phyloP scores from a whole-genome alignment of 2,797 vertebrate genomes.

The Coilia nasus region DNA sequence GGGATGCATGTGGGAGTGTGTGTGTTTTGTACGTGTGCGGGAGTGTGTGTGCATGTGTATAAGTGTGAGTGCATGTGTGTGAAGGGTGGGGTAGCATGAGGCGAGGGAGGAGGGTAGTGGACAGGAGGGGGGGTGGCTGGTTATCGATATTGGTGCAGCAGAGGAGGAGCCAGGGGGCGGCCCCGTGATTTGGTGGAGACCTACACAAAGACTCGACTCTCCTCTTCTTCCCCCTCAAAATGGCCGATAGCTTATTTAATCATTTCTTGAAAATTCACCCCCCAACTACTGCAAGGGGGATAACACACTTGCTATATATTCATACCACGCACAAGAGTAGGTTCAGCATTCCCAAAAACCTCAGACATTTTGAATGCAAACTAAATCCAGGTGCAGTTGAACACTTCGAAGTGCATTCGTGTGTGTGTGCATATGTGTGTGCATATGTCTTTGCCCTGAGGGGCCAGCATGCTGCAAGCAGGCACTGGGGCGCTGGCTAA shows the following conservation, averaged over 20 bases:
- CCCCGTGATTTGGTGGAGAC: constrained; percentile 51
- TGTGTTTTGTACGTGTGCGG: not conserved
- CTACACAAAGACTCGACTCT: constrained; percentile 52
- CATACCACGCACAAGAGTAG: not conserved
- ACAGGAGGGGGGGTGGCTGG: constrained; percentile 17
- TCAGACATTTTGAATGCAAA: not conserved
- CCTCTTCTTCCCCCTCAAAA: constrained; percentile 45
- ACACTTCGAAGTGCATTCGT: not conserved
- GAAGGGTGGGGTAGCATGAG: constrained; percentile 28
- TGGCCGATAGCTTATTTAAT: constrained; percentile 52
- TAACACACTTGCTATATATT: not conserved
- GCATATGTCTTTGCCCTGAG: not conserved
- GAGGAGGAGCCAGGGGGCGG: constrained; percentile 41
- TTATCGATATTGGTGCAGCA: constrained; percentile 46
- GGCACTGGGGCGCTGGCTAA: constrained; percentile 34
- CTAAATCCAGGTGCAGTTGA: not conserved
- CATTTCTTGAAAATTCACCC: constrained; percentile 37
- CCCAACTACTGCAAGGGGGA: not conserved
- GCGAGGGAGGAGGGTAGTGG: not conserved
- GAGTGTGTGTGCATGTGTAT: constrained; percentile 35
- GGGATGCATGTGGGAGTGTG: not conserved
- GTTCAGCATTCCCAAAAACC: not conserved
- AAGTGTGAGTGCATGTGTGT: constrained; percentile 34
- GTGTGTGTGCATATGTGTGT: not conserved
- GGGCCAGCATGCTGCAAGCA: constrained; percentile 14